Base-by-base conservation (phyloP, 92 coral and sea anemone species). In the Phymanthus crucifer region DNA sequence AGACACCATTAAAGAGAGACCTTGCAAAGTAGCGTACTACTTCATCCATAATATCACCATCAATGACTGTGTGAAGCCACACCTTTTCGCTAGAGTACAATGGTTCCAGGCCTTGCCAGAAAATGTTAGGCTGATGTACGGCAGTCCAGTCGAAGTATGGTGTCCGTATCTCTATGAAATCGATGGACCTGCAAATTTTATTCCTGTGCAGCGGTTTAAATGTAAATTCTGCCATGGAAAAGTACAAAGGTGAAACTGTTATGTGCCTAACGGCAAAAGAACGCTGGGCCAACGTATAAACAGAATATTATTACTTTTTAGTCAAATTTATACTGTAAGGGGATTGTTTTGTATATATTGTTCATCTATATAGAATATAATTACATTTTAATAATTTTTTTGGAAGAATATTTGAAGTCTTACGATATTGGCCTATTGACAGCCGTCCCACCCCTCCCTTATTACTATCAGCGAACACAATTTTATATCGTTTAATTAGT, bases 131-230 rank as follows among this genome's bases (percentile, higher is more conserved):
- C 74, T 33, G 17, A 14, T 70, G 12, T 70, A 70, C 34, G 74
- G 74, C 19, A 70, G 26, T 7, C 46, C 40, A 29, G 74, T 70
- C 24, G 74, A 70, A 23, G 45, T 70, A 32, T 70, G 74, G 74
- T 70, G 74, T 38, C 43, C 43, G 34, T 33, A 29, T 38, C 45
- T 70, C 19, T 70, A 70, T 27, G 74, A 70, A 70, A 33, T 70
- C 26, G 74, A 70, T 70, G 74, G 74, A 13, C 74, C 74, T n/a
- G 38, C 74, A n/a, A 64, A 64, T 23, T 64, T 64, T 64, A 64
- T 64, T 64, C 70, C 70, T 17, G 70, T 64, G 31, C 70, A 64
- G 70, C 70, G 35, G 27, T 17, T 64, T 3, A 64, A 64, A 64
- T 64, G 70, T 64, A 64, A 64, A 64, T 64, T 64, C 70, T 18